These are phyloP conservation scores for Parascotia fuliginaria DNA, from an alignment of 2,888 invertebrate genomes.

Conservation along the genomic window DNA sequence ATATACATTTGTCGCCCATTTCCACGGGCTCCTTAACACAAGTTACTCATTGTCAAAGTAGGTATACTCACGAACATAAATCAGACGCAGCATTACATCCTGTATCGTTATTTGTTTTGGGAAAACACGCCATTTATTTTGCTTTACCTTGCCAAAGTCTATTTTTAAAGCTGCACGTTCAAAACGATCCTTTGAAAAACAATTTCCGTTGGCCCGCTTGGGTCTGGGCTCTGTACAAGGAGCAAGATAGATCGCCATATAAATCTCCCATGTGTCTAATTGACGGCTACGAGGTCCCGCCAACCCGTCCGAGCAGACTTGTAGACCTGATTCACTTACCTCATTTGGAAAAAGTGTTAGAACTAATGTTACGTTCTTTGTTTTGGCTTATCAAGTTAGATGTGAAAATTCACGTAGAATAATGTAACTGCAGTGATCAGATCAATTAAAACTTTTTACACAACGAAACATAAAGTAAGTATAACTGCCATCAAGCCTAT, in stretches of 20 bases:
- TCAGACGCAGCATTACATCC: constrained; percentile 45
- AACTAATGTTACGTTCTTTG: constrained; percentile 47
- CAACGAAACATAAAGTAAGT: too few relatives aligned
- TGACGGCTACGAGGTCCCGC: constrained; percentile 71
- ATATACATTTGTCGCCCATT: too few relatives aligned
- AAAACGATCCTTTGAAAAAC: constrained; percentile 67
- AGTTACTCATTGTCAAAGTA: constrained; percentile 38
- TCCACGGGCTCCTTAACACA: constrained; percentile 18
- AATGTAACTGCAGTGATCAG: not conserved
- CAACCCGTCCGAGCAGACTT: constrained; percentile 46
- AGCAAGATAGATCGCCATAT: constrained; percentile 78
- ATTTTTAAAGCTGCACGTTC: constrained; percentile 52
- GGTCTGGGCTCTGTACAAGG: constrained; percentile 53
- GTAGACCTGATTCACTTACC: constrained; percentile 66
- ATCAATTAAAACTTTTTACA: too few relatives aligned
- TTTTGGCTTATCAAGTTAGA: constrained; percentile 26
- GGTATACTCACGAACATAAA: constrained; percentile 45
- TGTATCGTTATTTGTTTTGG: constrained; percentile 51
- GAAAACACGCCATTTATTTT: constrained; percentile 48
- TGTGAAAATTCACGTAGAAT: constrained; percentile 28
- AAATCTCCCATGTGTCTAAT: constrained; percentile 81
- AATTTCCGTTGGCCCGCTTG: constrained; percentile 63
- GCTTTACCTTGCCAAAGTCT: constrained; percentile 50
- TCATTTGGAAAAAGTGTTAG: constrained; percentile 55
- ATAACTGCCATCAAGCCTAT: too few relatives aligned